phyloP scores from a whole-genome alignment of 2,113 vertebrate genomes.

The Carassius auratus region DNA sequence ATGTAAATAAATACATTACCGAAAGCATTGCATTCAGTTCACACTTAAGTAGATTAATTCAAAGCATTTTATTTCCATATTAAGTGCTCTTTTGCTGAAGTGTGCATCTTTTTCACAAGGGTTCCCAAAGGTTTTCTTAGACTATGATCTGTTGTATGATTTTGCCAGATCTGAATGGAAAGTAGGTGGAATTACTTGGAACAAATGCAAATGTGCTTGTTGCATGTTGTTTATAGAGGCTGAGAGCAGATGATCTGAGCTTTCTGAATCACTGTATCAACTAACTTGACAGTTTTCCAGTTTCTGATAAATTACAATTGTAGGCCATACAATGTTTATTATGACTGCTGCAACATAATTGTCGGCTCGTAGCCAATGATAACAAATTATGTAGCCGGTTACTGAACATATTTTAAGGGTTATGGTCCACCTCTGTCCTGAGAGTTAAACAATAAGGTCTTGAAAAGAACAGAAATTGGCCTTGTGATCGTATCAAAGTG shows the following conservation, averaged over 20 bases:
- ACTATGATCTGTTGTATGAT: not conserved
- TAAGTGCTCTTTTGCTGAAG: not conserved
- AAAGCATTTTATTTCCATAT: not conserved
- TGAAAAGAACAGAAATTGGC: not conserved
- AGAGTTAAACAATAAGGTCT: not conserved
- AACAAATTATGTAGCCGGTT: not conserved
- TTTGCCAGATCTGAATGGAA: not conserved
- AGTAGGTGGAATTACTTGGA: not conserved
- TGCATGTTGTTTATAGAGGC: not conserved
- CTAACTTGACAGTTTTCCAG: not conserved
- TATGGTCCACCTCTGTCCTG: not conserved
- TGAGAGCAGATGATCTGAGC: too few species aligned
- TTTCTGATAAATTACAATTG: not conserved
- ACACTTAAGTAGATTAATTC: not conserved
- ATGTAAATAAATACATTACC: not conserved
- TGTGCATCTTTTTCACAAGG: not conserved
- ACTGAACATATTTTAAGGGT: not conserved
- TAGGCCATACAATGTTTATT: not conserved
- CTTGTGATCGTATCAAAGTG: not conserved
- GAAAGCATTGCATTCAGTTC: not conserved
- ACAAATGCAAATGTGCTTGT: not conserved
- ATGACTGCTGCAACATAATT: not conserved
- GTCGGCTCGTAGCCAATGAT: not conserved
- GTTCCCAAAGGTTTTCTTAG: not conserved
- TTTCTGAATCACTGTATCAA: not conserved